Conservation (phyloP, 1,140 invertebrate genomes). For the Chionoecetes opilio region DNA sequence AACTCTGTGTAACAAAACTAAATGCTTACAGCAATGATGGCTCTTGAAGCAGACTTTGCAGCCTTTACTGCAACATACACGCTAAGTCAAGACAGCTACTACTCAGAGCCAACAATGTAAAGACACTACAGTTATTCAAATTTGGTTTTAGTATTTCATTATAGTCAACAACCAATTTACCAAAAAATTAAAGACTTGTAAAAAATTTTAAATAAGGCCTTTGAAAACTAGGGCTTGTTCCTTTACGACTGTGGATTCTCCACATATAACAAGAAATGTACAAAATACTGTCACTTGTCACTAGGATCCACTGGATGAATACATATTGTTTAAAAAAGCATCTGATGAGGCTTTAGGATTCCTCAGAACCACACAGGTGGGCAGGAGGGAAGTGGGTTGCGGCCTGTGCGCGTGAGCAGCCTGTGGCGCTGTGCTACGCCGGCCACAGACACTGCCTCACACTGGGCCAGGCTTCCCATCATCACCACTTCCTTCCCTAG, state of each 20-base stretch:
- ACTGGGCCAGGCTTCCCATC: constrained; percentile 72
- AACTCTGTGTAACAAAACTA: constrained; percentile 15
- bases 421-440: not conserved
- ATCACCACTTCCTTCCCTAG: constrained; percentile 53
- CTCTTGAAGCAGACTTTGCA: constrained; percentile 12
- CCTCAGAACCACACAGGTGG: constrained; percentile 18
- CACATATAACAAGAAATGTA: constrained; percentile 2
- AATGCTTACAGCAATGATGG: constrained; percentile 8
- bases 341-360: constrained; percentile 38
- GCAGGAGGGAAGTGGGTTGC: constrained; percentile 56
- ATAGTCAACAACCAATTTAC: not conserved
- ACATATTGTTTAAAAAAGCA: constrained; percentile 41
- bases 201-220: not conserved
- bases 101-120: not conserved
- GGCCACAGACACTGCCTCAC: constrained; percentile 47
- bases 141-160: not conserved
- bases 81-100: not conserved
- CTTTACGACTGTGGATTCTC: not conserved
- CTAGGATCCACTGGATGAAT: not conserved
- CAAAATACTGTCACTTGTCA: constrained; percentile 29
- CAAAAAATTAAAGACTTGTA: not conserved
- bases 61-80: not conserved
- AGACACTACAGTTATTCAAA: not conserved
- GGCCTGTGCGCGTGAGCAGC: constrained; percentile 47
- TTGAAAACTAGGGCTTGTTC: not conserved